Base-by-base conservation (phyloP, 1,140 invertebrate genomes). In the Conus ventricosus region DNA sequence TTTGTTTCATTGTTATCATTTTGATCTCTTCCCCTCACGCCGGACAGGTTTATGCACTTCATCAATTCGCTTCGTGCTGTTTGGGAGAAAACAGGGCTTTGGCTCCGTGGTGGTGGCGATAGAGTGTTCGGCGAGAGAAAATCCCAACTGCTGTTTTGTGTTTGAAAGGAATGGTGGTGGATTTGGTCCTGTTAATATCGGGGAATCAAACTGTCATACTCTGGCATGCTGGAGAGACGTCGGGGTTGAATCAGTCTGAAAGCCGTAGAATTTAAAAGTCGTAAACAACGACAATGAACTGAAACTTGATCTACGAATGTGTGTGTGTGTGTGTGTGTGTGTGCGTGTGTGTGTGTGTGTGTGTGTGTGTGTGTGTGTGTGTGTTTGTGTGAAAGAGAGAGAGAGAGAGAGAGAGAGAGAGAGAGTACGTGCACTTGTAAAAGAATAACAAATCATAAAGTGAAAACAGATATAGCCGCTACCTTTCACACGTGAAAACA, bases 261-360 rank as follows among this genome's bases (percentile, higher is more conserved):
- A 39, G 39, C 39, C 39, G 39, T 39, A 39, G 39, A 0, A 39
- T 39, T 39, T 39, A 39, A 39, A 39, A 39, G 39, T 39, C 3
- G 39, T 39, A 39, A 39, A 39, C 39, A 39, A 39, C 39, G 39
- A 39, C 39, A 39, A 39, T 39, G 39, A 39, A 39, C 39, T 39
- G 39, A 39, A 39, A 39, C 39, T 39, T 39, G 39, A 39, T 1
- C 39, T 78, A 25, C 20, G 76, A 39, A 25, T 6, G 25, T 78
- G 76, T 78, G 76, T 78, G 76, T 78, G 76, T 39, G 76, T 78
- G 76, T 78, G 76, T 78, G 76, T 78, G 76, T 78, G 76, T 78
- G 76, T 78, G 76, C 39, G 76, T 78, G 76, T 78, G 25, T 39
- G 76, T 39, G 76, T 39, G 76, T 51, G 76, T 39, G 75, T 78